These are phyloP conservation scores for Melikaiella ostensackeni DNA, from an alignment of 2,888 invertebrate species.

Conservation along the genomic window DNA sequence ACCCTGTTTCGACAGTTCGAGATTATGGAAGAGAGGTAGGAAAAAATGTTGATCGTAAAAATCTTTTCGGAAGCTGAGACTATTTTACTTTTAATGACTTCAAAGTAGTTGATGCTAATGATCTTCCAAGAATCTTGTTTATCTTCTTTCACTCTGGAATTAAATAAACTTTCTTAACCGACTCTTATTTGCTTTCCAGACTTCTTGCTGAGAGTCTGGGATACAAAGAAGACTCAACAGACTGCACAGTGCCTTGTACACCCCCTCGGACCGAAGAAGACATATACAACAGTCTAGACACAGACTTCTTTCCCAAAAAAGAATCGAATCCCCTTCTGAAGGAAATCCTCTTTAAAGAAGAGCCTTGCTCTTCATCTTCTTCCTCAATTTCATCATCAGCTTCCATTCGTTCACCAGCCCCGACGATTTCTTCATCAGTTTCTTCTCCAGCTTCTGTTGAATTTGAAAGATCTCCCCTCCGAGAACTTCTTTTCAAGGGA, in stretches of 20 bases:
- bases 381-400: slow-evolving; percentile 41
- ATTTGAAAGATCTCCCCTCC: slow-evolving; percentile 75
- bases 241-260: slow-evolving; percentile 75
- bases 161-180: not conserved
- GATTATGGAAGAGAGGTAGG: not conserved
- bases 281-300: slow-evolving; percentile 74
- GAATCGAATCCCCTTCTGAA: slow-evolving; percentile 68
- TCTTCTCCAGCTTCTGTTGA: slow-evolving; percentile 77
- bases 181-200: slow-evolving; percentile 57
- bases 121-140: not conserved
- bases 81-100: not conserved
- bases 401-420: slow-evolving; percentile 41
- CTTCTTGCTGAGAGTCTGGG: slow-evolving; percentile 74
- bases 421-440: slow-evolving; percentile 44
- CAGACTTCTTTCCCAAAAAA: slow-evolving; percentile 73
- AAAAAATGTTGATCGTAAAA: not conserved
- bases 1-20: not conserved
- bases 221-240: slow-evolving; percentile 74
- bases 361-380: slow-evolving; percentile 59
- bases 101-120: not conserved
- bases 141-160: not conserved
- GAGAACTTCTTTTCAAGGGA: slow-evolving; percentile 69
- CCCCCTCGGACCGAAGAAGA: slow-evolving; percentile 75
- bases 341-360: slow-evolving; percentile 74
- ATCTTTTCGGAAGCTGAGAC: not conserved